phyloP scores from a whole-genome alignment of 2,888 invertebrate species.

The Drosophila formosana region DNA sequence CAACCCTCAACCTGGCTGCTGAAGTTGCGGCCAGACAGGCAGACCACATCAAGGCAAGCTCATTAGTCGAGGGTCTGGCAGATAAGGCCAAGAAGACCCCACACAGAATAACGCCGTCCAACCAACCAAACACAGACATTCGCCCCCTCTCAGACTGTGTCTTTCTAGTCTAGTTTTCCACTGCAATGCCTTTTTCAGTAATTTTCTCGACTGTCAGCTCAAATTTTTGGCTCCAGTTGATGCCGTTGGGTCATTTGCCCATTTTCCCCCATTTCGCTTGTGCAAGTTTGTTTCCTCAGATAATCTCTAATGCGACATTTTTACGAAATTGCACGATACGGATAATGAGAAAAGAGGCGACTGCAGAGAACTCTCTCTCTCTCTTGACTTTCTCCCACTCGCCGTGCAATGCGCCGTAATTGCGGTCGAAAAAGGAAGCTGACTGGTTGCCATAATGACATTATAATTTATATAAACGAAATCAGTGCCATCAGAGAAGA shows the following conservation, averaged over 20 bases:
- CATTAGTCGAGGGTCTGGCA: slow-evolving; percentile 72
- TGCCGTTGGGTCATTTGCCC: slow-evolving; percentile 72
- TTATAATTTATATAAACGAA: slow-evolving; percentile 84
- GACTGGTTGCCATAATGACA: slow-evolving; percentile 82
- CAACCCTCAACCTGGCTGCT: slow-evolving; percentile 35
- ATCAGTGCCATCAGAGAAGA: slow-evolving; percentile 63
- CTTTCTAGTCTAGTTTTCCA: slow-evolving; percentile 68
- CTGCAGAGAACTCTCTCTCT: neutral
- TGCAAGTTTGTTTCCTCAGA: slow-evolving; percentile 81
- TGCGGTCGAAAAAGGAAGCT: slow-evolving; percentile 52
- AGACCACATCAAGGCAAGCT: slow-evolving; percentile 55
- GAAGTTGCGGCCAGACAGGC: slow-evolving; percentile 31
- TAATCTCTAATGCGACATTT: slow-evolving; percentile 83
- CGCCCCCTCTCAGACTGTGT: neutral
- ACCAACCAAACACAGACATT: too few relatives aligned
- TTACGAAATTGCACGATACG: slow-evolving; percentile 82
- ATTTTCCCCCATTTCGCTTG: slow-evolving; percentile 23
- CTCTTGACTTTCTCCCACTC: slow-evolving; percentile 6
- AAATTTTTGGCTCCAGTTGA: slow-evolving; percentile 72
- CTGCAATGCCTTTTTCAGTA: slow-evolving; percentile 78
- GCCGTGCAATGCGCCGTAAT: slow-evolving; percentile 65
- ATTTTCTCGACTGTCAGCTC: slow-evolving; percentile 79
- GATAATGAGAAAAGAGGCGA: slow-evolving; percentile 78
- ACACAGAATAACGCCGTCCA: too few relatives aligned
- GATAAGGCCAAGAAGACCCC: slow-evolving; percentile 58